phyloP scores from a whole-genome alignment of 2,797 vertebrate genomes.

The Argyrosomus regius region DNA sequence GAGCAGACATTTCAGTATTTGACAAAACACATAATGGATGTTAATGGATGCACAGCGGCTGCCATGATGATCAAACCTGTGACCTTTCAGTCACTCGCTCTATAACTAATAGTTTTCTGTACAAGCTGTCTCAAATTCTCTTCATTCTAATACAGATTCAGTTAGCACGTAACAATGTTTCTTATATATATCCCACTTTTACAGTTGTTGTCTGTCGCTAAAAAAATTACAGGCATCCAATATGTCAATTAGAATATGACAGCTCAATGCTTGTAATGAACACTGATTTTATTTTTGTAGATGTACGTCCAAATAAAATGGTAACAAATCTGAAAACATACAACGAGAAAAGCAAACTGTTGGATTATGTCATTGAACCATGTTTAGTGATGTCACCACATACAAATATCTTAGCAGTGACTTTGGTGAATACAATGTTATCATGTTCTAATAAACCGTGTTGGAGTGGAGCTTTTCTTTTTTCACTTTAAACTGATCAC shows the following conservation, averaged over 20 bases:
- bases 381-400: not conserved
- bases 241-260: not conserved
- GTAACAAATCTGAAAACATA: too few relatives aligned
- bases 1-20: not conserved
- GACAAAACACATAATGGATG: not conserved
- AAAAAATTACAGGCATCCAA: not conserved
- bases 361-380: not conserved
- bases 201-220: not conserved
- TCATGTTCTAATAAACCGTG: not conserved
- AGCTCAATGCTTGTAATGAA: not conserved
- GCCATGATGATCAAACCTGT: not conserved
- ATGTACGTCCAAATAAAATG: not conserved
- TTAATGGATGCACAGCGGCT: not conserved
- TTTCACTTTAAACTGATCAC: slow-evolving; percentile 9
- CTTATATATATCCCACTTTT: not conserved
- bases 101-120: not conserved
- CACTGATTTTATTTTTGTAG: not conserved
- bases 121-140: not conserved
- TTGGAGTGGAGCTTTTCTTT: slow-evolving; percentile 2
- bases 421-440: not conserved
- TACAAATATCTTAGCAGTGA: not conserved
- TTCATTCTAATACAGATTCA: not conserved
- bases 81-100: not conserved
- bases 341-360: too few relatives aligned
- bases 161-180: not conserved